Percentiles rank a stretch among this genome's conserved stretches.
These are phyloP conservation scores for Chiloscyllium punctatum DNA, from an alignment of 2,797 vertebrate genomes.

Conservation along the genomic window DNA sequence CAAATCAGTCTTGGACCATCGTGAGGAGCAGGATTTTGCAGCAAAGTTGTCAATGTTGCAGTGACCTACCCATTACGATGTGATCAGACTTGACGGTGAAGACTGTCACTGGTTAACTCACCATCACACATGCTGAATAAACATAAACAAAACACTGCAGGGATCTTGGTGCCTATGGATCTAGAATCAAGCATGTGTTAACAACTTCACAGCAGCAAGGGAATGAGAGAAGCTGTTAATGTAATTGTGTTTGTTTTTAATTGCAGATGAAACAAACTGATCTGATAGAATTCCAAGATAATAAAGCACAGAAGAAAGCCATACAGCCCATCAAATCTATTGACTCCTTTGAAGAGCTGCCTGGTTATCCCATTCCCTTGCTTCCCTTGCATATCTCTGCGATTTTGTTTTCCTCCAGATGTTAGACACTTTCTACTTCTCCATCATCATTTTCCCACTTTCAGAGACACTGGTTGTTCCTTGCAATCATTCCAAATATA, in stretches of 20 bases:
- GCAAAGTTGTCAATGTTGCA: neutral
- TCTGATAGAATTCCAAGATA: neutral
- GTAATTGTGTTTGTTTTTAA: neutral
- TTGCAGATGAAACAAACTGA: neutral
- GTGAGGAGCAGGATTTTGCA: neutral
- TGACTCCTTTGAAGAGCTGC: neutral
- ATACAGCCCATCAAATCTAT: neutral
- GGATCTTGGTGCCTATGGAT: neutral
- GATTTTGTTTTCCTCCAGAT: neutral
- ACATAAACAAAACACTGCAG: neutral
- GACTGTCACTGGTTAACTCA: neutral
- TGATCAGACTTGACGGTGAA: neutral
- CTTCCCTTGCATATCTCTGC: neutral
- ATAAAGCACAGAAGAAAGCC: neutral
- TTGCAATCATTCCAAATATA: neutral
- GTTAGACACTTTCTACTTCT: neutral
- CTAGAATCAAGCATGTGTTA: neutral
- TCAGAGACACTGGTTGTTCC: neutral
- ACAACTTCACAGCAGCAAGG: neutral
- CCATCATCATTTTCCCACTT: neutral
- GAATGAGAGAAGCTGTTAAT: neutral
- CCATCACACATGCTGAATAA: neutral
- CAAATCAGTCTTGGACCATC: neutral
- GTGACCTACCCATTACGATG: neutral
- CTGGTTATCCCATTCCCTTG: neutral